Conservation (phyloP, 2,113 vertebrate genomes). For the Apteryx owenii region DNA sequence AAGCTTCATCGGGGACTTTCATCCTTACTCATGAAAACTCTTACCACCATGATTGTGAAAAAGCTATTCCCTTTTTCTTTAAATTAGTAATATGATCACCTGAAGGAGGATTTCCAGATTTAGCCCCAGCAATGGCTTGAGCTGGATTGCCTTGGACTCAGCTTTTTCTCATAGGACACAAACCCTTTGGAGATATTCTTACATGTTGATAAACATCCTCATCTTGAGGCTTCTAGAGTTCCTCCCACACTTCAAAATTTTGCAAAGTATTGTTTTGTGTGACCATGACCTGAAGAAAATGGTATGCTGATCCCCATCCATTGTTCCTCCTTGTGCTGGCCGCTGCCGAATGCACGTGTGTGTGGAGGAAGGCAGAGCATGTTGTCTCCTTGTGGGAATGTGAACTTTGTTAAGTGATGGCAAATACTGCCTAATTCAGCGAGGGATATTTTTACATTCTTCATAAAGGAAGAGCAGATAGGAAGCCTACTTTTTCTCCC, state of each 20-base stretch:
- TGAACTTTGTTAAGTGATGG: slow-evolving; percentile 40
- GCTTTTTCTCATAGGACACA: neutral
- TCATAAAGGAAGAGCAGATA: neutral
- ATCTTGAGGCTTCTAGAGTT: neutral
- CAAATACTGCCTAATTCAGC: neutral
- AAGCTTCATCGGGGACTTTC: neutral
- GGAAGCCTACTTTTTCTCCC: neutral
- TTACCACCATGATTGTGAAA: neutral
- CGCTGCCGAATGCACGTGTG: neutral
- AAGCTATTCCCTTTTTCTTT: neutral
- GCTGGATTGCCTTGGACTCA: neutral
- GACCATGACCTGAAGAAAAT: neutral
- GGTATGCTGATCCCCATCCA: neutral
- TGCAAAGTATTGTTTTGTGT: slow-evolving; percentile 39
- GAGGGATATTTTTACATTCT: neutral
- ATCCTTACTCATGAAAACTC: neutral
- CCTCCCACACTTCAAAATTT: slow-evolving; percentile 49
- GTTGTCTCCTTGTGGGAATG: slow-evolving; percentile 32
- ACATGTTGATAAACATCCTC: slow-evolving; percentile 40
- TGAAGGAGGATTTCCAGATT: neutral
- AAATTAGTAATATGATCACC: neutral
- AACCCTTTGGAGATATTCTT: slow-evolving; percentile 31
- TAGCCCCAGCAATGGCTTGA: neutral
- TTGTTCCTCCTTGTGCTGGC: neutral
- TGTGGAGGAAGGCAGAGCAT: neutral